These are phyloP conservation scores for Melanaphis sacchari DNA, from an alignment of 1,140 invertebrate genomes.

Conservation along the genomic window DNA sequence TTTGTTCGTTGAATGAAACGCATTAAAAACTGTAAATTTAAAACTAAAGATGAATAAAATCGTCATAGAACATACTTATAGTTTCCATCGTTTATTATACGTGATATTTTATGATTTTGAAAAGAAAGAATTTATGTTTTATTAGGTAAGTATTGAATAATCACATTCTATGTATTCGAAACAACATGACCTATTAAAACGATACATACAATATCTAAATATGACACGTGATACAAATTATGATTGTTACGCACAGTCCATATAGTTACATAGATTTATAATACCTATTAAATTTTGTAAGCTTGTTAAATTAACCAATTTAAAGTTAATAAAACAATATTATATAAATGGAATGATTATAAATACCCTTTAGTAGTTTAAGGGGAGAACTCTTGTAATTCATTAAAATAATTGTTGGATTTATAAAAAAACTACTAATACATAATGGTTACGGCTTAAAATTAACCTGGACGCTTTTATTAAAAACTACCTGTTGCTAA, in stretches of 20 bases:
- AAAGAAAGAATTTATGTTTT: background rate
- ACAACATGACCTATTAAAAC: background rate
- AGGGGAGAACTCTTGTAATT: background rate
- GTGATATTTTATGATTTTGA: background rate
- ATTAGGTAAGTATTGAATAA: background rate
- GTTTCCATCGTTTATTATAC: background rate
- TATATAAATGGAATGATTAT: background rate
- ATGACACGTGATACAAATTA: background rate
- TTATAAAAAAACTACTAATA: background rate
- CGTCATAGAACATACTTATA: background rate
- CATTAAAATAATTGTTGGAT: background rate
- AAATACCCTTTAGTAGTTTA: background rate
- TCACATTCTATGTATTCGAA: background rate
- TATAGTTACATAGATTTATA: background rate
- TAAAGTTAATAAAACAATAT: conserved; percentile 10
- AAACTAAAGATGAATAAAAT: background rate
- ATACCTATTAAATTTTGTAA: background rate
- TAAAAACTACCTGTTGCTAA: background rate
- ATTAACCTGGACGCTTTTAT: background rate
- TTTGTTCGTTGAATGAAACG: background rate
- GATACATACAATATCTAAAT: background rate
- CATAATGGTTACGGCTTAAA: background rate
- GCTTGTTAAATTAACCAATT: background rate
- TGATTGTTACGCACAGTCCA: background rate
- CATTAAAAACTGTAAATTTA: background rate